These are phyloP conservation scores for Protobothrops flavoviridis DNA, from an alignment of 2,113 vertebrate species.

Conservation along the genomic window DNA sequence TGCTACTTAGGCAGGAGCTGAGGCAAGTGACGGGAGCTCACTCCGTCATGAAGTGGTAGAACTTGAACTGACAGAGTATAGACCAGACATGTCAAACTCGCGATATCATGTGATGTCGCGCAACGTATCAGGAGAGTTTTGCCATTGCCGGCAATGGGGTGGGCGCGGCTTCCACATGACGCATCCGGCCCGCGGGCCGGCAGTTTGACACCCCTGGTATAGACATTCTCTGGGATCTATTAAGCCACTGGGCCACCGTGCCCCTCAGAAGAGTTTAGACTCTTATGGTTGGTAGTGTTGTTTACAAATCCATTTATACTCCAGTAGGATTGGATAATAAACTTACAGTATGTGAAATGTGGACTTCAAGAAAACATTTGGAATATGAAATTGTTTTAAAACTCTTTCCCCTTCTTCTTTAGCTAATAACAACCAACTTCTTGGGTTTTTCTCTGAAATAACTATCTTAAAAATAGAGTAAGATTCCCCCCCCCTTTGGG, in stretches of 20 bases:
- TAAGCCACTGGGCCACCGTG: neutral
- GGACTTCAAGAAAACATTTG: constrained; percentile 77
- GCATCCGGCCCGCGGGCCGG: too few species aligned
- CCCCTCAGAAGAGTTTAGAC: neutral
- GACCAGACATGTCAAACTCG: too few species aligned
- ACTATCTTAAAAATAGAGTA: constrained; percentile 72
- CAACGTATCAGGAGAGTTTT: too few species aligned
- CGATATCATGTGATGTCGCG: too few species aligned
- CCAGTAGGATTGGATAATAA: constrained; percentile 77
- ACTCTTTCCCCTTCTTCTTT: constrained; percentile 73
- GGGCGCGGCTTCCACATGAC: too few species aligned
- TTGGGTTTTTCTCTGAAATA: constrained; percentile 38
- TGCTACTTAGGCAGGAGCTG: neutral
- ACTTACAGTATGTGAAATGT: constrained; percentile 73
- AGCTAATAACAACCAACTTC: constrained; percentile 67
- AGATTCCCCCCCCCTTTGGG: constrained; percentile 54
- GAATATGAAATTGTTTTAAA: constrained; percentile 68
- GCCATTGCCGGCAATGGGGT: too few species aligned
- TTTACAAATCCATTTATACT: constrained; percentile 62
- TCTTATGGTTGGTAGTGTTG: constrained; percentile 22
- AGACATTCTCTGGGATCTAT: neutral
- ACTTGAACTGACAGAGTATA: neutral
- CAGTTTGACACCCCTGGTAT: neutral
- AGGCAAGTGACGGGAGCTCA: neutral
- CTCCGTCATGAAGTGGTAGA: neutral